Base-by-base conservation (phyloP, 1,140 invertebrate genomes). In the Physella acuta region DNA sequence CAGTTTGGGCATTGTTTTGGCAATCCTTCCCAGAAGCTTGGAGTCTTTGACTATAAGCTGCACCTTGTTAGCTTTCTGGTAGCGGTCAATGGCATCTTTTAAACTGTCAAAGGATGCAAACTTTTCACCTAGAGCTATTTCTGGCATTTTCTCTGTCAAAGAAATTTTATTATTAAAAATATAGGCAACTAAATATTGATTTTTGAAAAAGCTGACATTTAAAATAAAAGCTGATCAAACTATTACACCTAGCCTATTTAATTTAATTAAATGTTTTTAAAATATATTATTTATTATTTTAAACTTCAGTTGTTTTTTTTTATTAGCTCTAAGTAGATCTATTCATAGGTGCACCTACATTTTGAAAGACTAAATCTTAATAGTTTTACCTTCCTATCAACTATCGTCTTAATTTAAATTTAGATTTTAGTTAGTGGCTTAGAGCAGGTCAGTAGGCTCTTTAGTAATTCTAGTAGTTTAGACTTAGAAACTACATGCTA, bases 1-100 rank as follows among this genome's bases (percentile, higher is more conserved):
- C 2, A 68, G 55, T 52, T 59, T 68, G 14, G 65, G 65, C 65
- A 68, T 68, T 14, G 65, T 39, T 26, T 68, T 68, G 53, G 34
- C 65, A n/a, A 68, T 68, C 11, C 65, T 33, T 11, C 65, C 65
- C 24, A 68, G 34, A 31, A 68, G 53, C 28, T 68, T 68, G 11
- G 65, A 68, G 53, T 68, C 65, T 56, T 68, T 68, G 11, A 68
- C 65, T 26, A 68, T 68, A 5, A 68, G 65, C 28, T 68, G 65
- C 20, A 68, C 65, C 58, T 59, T 59, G 55, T 68, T 68, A 3
- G 20, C 65, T 49, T 49, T 68, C 31, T 68, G 65, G 28, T 58
- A 68, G 53, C 65, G 65, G 44, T 68, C 65, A 17, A 68, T 68
- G 24, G 65, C 65, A 68, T 68, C 65, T 59, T 68, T 68, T n/a